Evolutionary conservation across 2,888 invertebrate genomes (phyloP).

Genomic region (Oligia strigilis): DNA sequence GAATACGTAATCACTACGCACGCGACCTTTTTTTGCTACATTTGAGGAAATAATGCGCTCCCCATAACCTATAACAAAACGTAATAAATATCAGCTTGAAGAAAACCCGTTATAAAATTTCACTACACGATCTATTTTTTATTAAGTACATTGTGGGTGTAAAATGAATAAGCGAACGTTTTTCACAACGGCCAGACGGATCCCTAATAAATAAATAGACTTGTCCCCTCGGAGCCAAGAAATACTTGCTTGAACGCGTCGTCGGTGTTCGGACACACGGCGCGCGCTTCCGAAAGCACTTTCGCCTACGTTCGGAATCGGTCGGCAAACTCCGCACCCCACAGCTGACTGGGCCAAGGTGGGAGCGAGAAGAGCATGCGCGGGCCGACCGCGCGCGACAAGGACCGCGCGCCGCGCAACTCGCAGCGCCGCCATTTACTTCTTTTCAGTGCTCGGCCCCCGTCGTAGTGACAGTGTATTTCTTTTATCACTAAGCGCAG

Average conservation of each 20-base stretch:
- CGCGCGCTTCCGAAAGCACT: conserved; percentile 85
- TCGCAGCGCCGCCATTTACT: conserved; percentile 87
- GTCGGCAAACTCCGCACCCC: conserved; percentile 84
- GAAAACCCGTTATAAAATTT: conserved; percentile 14
- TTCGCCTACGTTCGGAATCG: conserved; percentile 85
- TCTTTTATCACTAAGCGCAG: conserved; percentile 78
- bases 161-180: conserved; percentile 30
- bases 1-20: conserved; percentile 9
- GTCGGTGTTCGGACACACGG: conserved; percentile 73
- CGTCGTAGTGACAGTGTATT: conserved; percentile 87
- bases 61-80: conserved; percentile 3
- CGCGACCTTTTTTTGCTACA: conserved; percentile 4
- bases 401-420: conserved; percentile 81
- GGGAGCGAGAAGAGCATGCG: conserved; percentile 76
- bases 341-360: conserved; percentile 88
- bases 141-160: conserved; percentile 26
- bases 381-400: conserved; percentile 67
- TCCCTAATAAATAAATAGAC: conserved; percentile 70
- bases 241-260: conserved; percentile 79
- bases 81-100: conserved; percentile 1
- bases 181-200: conserved; percentile 56
- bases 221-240: conserved; percentile 68
- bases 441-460: conserved; percentile 86
- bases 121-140: conserved; percentile 4
- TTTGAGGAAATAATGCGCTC: conserved; percentile 14